These are phyloP conservation scores for Mechanitis messenoides DNA, from an alignment of 2,888 invertebrate species.

Conservation along the genomic window DNA sequence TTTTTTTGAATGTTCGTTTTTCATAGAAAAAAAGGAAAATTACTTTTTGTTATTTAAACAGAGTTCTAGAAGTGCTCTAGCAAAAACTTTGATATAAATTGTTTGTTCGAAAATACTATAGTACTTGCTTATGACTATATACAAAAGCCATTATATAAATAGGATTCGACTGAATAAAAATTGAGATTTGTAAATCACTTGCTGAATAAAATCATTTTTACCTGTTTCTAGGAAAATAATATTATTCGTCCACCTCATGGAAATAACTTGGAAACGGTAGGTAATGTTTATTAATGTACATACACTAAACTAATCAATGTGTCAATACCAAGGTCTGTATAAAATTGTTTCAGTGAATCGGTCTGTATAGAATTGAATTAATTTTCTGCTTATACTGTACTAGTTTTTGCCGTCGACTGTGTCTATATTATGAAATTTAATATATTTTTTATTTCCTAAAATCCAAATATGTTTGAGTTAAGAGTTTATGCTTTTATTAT, in stretches of 20 bases:
- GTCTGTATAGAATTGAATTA: conserved; percentile 12
- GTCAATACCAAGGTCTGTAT: conserved; percentile 53
- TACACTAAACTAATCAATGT: conserved; percentile 52
- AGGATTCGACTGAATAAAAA: background rate
- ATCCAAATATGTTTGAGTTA: too few species aligned
- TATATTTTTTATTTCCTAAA: too few species aligned
- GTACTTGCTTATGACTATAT: too few species aligned
- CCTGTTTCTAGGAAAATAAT: conserved; percentile 21
- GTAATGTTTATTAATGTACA: conserved; percentile 48
- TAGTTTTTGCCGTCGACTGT: too few species aligned
- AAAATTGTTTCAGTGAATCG: conserved; percentile 23
- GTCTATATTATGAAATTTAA: too few species aligned
- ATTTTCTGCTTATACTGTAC: conserved; percentile 9
- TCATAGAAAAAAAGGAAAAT: too few species aligned
- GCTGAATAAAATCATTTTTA: conserved; percentile 27
- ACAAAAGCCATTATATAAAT: background rate
- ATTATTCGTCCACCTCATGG: conserved; percentile 41
- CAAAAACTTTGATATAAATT: too few species aligned
- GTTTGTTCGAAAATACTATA: too few species aligned
- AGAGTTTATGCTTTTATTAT: too few species aligned
- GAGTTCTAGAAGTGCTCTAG: too few species aligned
- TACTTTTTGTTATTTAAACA: too few species aligned
- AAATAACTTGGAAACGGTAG: conserved; percentile 39
- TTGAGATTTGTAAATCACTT: background rate
- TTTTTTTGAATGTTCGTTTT: too few species aligned